Evolutionary conservation across 2,797 vertebrate species (phyloP).

Genomic region (Poecilia wingei): DNA sequence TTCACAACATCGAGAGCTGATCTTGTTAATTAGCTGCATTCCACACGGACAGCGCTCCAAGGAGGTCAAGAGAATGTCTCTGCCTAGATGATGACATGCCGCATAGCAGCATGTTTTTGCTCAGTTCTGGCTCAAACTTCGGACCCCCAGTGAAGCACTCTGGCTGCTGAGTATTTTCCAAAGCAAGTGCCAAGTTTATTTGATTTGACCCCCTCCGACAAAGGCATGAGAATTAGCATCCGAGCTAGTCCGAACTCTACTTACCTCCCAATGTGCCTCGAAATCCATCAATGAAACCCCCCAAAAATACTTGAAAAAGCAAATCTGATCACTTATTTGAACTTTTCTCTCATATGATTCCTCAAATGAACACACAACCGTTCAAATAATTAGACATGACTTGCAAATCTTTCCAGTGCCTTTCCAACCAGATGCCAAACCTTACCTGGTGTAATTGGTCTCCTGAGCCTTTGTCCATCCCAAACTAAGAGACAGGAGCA

Average conservation of each 20-base stretch:
- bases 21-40: conserved; percentile 17
- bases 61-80: conserved; percentile 20
- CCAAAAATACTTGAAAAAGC: conserved; percentile 29
- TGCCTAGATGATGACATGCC: background rate
- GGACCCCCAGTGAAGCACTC: conserved; percentile 51
- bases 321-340: background rate
- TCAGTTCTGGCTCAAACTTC: conserved; percentile 16
- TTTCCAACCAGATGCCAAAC: background rate
- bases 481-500: conserved; percentile 66
- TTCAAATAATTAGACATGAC: background rate
- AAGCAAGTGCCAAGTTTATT: conserved; percentile 46
- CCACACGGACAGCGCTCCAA: conserved; percentile 7
- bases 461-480: conserved; percentile 69
- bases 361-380: background rate
- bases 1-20: background rate
- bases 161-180: conserved; percentile 42
- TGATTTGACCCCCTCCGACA: conserved; percentile 56
- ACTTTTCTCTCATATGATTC: conserved; percentile 6
- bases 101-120: background rate
- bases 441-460: conserved; percentile 76
- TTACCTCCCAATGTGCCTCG: conserved; percentile 11
- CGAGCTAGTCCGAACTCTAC: conserved; percentile 30
- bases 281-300: conserved; percentile 45
- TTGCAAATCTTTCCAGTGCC: background rate
- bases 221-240: conserved; percentile 65